A percentile compares a stretch with the other conserved stretches of the same genome.
These are phyloP conservation scores for Pelobates fuscus DNA, from an alignment of 2,113 vertebrate species.

Conservation along the genomic window DNA sequence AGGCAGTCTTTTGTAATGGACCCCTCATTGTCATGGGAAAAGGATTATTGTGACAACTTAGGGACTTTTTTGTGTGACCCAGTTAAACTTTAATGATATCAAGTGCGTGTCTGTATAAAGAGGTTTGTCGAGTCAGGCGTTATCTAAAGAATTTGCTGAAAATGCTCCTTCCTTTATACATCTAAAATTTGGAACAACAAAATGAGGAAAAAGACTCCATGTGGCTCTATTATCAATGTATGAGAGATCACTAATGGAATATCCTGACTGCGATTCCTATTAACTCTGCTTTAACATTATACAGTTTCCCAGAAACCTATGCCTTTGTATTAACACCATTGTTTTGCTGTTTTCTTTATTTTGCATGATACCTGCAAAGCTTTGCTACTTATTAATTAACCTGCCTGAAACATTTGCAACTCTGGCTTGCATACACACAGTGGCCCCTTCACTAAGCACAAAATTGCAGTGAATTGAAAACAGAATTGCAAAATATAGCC, in stretches of 20 bases:
- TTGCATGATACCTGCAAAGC: no score
- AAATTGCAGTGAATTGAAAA: no score
- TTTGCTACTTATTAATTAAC: no score
- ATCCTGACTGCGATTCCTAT: neutral
- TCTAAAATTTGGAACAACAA: neutral
- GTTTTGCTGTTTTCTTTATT: no score
- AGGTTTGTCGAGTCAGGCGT: conserved; percentile 1
- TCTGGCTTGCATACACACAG: no score
- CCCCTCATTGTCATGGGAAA: conserved; percentile 49
- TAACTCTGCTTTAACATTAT: neutral
- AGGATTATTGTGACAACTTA: conserved; percentile 33
- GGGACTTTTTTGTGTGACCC: conserved; percentile 44
- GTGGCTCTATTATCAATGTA: conserved; percentile 29
- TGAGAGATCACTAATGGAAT: conserved; percentile 15
- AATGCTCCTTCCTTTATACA: conserved; percentile 37
- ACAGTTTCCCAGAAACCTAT: no score
- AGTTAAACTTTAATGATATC: conserved; percentile 50
- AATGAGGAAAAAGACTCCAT: conserved; percentile 19
- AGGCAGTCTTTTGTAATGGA: conserved; percentile 49
- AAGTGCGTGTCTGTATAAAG: conserved; percentile 42
- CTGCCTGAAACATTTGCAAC: no score
- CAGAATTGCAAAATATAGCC: no score
- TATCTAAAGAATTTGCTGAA: conserved; percentile 44
- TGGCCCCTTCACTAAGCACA: no score
- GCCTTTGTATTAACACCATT: no score